Conservation (phyloP, 2,888 invertebrate genomes). For the Torymus aiolomorphi region DNA sequence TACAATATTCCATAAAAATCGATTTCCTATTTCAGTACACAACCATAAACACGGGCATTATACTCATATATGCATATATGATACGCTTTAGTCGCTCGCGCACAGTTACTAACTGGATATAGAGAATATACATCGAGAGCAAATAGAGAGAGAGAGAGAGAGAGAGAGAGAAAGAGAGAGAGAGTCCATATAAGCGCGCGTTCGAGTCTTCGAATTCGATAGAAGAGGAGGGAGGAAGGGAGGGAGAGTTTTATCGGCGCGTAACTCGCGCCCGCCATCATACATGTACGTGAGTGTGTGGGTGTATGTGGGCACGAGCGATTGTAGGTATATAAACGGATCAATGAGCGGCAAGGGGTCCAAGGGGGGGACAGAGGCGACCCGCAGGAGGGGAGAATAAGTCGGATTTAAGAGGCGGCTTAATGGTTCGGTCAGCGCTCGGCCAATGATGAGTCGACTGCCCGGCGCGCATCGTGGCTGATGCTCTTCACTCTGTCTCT, state of each 20-base stretch:
- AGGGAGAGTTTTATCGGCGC: slow-evolving; percentile 13
- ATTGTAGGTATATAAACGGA: slow-evolving; percentile 34
- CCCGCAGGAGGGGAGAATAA: slow-evolving; percentile 6
- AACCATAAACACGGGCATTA: background rate
- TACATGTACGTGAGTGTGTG: no score
- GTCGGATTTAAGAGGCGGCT: slow-evolving; percentile 27
- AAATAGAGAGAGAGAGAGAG: no score
- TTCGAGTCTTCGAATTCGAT: no score
- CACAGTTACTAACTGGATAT: slow-evolving; percentile 17
- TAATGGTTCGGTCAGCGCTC: slow-evolving; percentile 34
- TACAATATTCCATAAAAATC: no score
- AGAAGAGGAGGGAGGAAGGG: no score
- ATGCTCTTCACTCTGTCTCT: no score
- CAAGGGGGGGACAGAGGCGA: no score
- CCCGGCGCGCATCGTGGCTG: background rate
- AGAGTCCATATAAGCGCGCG: no score
- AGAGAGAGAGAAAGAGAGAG: no score
- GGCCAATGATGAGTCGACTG: slow-evolving; percentile 31
- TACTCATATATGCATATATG: background rate
- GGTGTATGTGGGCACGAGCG: background rate
- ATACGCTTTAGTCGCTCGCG: background rate
- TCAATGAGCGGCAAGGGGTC: slow-evolving; percentile 5
- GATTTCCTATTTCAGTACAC: no score
- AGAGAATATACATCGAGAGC: background rate
- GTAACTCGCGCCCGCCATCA: no score